A percentile compares a stretch with the other conserved stretches of the same genome.
Evolutionary conservation across 2,113 vertebrate species (phyloP).

Genomic region (Campylorhamphus procurvoides): DNA sequence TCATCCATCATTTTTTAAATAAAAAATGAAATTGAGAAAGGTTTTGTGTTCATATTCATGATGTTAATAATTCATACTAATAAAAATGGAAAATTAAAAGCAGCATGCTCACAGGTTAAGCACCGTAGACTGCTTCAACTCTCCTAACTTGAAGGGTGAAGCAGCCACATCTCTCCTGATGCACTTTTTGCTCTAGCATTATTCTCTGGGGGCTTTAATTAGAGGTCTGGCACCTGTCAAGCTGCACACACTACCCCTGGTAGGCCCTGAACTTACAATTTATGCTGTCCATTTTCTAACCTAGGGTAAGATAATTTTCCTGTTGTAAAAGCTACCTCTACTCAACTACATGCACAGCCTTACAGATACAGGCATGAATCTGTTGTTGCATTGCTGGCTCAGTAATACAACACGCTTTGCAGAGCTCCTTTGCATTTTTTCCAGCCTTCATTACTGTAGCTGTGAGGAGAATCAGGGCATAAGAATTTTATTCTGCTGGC

Average conservation of each 20-base stretch:
- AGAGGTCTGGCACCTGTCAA: not conserved
- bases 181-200: not conserved
- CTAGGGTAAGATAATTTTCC: not conserved
- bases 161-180: not conserved
- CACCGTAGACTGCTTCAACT: not conserved
- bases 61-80: slow-evolving; percentile 54
- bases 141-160: not conserved
- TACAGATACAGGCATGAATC: not conserved
- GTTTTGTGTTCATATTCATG: slow-evolving; percentile 30
- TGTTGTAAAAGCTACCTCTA: not conserved
- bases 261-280: not conserved
- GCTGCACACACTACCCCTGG: not conserved
- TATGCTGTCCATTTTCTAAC: not conserved
- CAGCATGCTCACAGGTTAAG: slow-evolving; percentile 2
- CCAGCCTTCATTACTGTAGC: not conserved
- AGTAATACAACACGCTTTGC: not conserved
- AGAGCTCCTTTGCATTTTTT: not conserved
- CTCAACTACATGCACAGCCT: not conserved
- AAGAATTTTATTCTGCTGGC: not conserved
- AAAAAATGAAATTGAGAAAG: slow-evolving; percentile 35
- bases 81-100: slow-evolving; percentile 65
- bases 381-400: not conserved
- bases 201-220: not conserved
- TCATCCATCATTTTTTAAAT: not conserved
- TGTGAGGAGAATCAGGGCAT: not conserved